phyloP scores from a whole-genome alignment of 1,140 invertebrate species.

The Apis laboriosa region DNA sequence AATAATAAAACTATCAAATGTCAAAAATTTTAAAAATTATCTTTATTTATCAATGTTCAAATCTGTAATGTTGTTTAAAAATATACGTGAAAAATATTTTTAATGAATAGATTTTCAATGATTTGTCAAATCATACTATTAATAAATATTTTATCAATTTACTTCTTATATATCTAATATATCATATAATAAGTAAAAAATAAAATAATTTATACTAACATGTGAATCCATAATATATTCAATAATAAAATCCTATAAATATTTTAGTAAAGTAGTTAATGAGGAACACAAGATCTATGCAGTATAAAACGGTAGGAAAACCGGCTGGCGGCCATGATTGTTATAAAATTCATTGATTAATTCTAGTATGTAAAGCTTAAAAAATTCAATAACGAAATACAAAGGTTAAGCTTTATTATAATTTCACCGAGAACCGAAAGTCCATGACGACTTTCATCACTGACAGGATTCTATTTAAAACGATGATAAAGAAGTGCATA shows the following conservation, averaged over 20 bases:
- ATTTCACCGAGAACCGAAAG: not conserved
- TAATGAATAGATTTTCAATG: too few species aligned
- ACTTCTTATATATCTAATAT: not conserved
- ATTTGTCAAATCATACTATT: conserved; percentile 3
- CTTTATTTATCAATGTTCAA: not conserved
- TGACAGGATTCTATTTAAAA: conserved; percentile 37
- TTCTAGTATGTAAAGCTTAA: conserved; percentile 45
- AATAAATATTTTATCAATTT: not conserved
- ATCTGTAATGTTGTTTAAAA: not conserved
- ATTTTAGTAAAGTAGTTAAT: conserved; percentile 10
- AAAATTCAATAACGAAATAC: conserved; percentile 32
- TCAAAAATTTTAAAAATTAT: not conserved
- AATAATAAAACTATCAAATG: not conserved
- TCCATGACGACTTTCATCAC: not conserved
- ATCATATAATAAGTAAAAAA: not conserved
- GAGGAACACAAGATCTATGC: conserved; percentile 13
- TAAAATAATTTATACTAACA: not conserved
- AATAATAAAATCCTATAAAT: not conserved
- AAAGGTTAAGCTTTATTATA: conserved; percentile 6
- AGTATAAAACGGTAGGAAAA: conserved; percentile 48
- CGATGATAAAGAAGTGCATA: conserved; percentile 2
- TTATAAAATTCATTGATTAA: conserved; percentile 74
- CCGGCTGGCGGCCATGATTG: conserved; percentile 76
- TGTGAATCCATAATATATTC: not conserved
- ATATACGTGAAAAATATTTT: too few species aligned